Base-by-base conservation (phyloP, 2,888 invertebrate genomes). In the Eupithecia abbreviata region DNA sequence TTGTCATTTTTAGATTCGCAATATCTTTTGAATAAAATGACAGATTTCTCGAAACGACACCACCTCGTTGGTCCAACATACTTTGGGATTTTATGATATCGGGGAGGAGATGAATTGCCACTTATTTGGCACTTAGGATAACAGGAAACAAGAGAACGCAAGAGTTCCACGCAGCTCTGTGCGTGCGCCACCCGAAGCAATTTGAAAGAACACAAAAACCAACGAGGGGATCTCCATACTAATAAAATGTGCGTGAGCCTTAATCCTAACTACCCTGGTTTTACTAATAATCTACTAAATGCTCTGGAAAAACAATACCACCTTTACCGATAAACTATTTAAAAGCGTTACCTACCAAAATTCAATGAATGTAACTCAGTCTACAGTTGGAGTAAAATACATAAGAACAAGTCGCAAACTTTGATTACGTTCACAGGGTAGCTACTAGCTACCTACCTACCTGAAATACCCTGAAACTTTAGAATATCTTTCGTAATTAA, bases 401-500 rank as follows among this genome's bases (percentile, higher is more conserved):
- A 47, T 73, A 41, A 58, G 41, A 62, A 45, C 49, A 18, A 41
- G 74, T 68, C 58, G 42, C 58, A 68, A 65, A 77, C 55, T 70
- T 74, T 72, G 66, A 74, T 77, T 74, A 51, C 71, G 70, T 72
- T 70, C 55, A 70, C 55, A 62, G 43, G 51, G 58, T 47, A 47
- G 9, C 9, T 47, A 30, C 30, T 30, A 55, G 6, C 3, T n/a
- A 9, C 1, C 15, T 15, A 62, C 69, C 12, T 49, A 12, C 51
- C 51, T 58, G 18, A 18, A 58, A 66, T 67, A 58, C n/a, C 69
- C 77, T 42, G 62, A 73, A 77, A 77, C 74, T 75, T 76, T 71
- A 68, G 49, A 71, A 73, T 45, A 58, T 75, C 72, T 74, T 72
- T 79, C 41, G 67, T 55, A 79, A 68, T 77, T 75, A 71, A 77